Percentiles rank a stretch among this genome's conserved stretches.
Conservation (phyloP, 2,797 vertebrate genomes). For the Eupleurogrammus muticus region DNA sequence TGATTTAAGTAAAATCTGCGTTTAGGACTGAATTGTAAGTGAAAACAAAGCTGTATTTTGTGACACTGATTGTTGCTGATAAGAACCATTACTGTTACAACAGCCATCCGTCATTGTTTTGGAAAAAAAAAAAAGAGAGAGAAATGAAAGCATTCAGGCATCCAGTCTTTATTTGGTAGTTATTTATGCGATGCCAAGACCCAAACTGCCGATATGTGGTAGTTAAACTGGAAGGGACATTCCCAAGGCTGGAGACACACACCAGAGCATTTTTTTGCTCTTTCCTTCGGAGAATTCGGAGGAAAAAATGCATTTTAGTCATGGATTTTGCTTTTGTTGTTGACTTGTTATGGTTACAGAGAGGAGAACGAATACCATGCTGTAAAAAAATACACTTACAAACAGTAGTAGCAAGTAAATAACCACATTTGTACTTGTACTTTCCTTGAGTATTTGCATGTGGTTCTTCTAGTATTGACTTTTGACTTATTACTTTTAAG, state of each 20-base stretch:
- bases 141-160: neutral
- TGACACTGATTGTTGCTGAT: neutral
- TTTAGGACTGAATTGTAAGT: neutral
- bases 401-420: too few species aligned
- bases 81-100: neutral
- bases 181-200: conserved; percentile 33
- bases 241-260: conserved; percentile 1
- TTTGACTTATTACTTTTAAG: too few species aligned
- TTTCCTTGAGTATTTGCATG: too few species aligned
- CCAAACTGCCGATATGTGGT: conserved; percentile 33
- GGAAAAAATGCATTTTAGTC: neutral
- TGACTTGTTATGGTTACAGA: neutral
- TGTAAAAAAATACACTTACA: neutral
- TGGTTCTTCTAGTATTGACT: too few species aligned
- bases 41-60: neutral
- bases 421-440: too few species aligned
- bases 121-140: neutral
- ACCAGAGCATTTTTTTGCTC: neutral
- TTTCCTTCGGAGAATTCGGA: neutral
- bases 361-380: neutral
- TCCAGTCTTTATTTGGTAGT: conserved; percentile 28
- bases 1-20: neutral
- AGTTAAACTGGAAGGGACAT: conserved; percentile 24
- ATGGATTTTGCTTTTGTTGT: neutral
- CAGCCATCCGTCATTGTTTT: neutral